Evolutionary conservation across 1,140 invertebrate species (phyloP), one percentile per base, ranked within the genome.

Genomic region (Bombus polaris): DNA sequence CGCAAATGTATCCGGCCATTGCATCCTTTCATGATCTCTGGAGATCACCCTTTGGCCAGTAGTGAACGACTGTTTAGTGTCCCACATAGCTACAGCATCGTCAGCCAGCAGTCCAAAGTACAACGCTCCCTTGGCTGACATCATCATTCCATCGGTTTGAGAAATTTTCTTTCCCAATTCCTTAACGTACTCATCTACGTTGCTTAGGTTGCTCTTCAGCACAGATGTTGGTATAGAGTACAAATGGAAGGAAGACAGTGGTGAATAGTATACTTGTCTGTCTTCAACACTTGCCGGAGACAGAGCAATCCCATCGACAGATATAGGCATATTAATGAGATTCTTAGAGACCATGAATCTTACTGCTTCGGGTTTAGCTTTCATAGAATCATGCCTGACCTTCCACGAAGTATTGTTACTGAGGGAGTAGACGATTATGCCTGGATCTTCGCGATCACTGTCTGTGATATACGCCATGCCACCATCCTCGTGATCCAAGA

Each of bases 1-100:
- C 9, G 96, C 96, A 90, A 97, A 97, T n/a, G 96, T 96, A 87
- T 97, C 96, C 0, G 97, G 96, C 97, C 97, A 97, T 90, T 97
- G 97, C 90, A 97, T 96, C 70, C 96, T 96, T 44, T 95, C 95
- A 15, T 96, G 95, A 92, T 97, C 97, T 75, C 96, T 94, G 6
- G 96, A 96, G 70, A 97, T 96, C 37, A 97, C 95, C n/a, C 96
- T 93, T 84, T 96, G 96, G 5, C 96, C 94, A 0, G 92, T 94
- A 2, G 85, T 91, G 62, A 95, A 95, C 22, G 95, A 94, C 0
- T 65, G 91, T 62, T 92, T 95, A 37, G 96, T 96, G 90, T 97
- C 96, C 97, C 97, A 97, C 92, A 96, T 96, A 3, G 96, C 96
- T 42, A 97, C 96, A 4, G 96, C 96, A 82, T 97, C 96, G 85